Conservation (phyloP, 2,113 vertebrate genomes). For the Uria aalge region DNA sequence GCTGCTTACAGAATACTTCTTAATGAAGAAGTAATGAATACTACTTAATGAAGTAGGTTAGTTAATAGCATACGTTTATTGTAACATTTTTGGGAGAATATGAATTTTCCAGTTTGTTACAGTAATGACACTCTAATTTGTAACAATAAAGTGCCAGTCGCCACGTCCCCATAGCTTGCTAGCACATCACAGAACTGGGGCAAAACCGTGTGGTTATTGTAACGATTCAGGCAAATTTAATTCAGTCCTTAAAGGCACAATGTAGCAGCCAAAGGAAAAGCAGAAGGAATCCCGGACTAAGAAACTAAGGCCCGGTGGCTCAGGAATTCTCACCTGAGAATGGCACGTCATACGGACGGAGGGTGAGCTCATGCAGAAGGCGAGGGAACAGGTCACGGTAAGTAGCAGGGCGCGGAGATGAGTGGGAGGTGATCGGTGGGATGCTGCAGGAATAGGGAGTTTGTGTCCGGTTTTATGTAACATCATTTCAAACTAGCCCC, state of each 20-base stretch:
- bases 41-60: background rate
- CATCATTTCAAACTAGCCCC: background rate
- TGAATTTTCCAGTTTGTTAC: background rate
- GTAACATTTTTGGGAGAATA: background rate
- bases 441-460: background rate
- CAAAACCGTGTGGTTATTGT: background rate
- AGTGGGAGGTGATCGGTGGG: background rate
- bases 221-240: background rate
- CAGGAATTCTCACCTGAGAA: background rate
- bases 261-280: background rate
- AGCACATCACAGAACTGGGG: background rate
- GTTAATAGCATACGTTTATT: background rate
- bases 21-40: no score
- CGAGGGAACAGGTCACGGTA: background rate
- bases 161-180: background rate
- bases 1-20: no score
- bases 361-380: background rate
- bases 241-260: background rate
- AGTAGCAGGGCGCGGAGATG: background rate
- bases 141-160: background rate
- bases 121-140: background rate
- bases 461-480: constrained; percentile 32
- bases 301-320: background rate
- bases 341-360: rapidly evolving
- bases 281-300: background rate